phyloP scores from a whole-genome alignment of 35 echinoderm and acorn worm species.

The Apostichopus japonicus region DNA sequence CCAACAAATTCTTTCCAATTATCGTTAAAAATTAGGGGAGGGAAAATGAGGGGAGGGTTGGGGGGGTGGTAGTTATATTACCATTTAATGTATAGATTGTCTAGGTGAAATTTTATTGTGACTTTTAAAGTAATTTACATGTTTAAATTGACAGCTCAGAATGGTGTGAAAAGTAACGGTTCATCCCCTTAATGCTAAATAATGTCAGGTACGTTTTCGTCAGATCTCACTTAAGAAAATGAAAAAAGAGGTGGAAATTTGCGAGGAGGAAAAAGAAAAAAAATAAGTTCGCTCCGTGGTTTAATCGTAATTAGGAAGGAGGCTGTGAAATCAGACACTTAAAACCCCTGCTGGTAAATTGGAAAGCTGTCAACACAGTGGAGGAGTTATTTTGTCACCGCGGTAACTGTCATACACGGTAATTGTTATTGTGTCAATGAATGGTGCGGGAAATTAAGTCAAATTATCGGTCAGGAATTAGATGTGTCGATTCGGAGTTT shows the following conservation, averaged over 20 bases:
- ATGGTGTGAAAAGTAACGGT: constrained; percentile 37
- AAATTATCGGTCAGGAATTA: constrained; percentile 36
- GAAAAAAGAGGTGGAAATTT: background rate
- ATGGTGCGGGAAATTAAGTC: background rate
- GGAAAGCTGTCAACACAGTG: background rate
- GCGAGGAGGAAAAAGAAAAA: background rate
- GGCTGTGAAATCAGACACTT: constrained; percentile 23
- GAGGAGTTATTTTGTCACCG: constrained; percentile 20
- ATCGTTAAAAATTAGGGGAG: background rate
- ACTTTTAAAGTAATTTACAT: constrained; percentile 21
- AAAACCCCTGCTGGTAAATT: constrained; percentile 24
- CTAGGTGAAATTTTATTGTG: background rate
- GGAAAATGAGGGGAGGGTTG: background rate
- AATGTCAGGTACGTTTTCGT: background rate
- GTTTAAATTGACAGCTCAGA: background rate
- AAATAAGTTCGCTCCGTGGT: constrained; percentile 6
- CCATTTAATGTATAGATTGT: background rate
- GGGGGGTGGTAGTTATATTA: background rate
- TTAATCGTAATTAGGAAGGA: constrained; percentile 28
- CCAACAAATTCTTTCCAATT: background rate
- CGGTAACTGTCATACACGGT: constrained; percentile 4
- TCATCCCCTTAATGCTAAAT: constrained; percentile 12
- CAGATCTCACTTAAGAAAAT: background rate
- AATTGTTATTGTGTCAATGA: constrained; percentile 16
- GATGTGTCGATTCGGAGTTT: background rate